Conservation (phyloP, 2,113 vertebrate genomes). For the Prinia subflava region DNA sequence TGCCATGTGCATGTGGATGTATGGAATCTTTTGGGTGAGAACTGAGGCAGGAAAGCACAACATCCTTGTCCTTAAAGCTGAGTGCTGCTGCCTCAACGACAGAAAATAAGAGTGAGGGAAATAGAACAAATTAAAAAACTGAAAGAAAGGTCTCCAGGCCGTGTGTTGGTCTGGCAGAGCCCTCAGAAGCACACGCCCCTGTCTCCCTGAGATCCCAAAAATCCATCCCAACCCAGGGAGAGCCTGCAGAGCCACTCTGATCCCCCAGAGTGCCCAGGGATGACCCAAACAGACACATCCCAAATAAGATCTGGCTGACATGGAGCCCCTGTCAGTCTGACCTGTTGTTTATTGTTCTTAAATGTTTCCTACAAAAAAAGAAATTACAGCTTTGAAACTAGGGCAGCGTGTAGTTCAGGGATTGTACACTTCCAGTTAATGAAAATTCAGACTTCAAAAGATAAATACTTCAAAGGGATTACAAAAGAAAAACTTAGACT, state of each 20-base stretch:
- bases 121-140: neutral
- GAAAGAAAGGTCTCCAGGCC: neutral
- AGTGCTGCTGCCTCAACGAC: neutral
- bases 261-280: neutral
- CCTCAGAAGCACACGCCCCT: neutral
- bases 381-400: slow-evolving; percentile 19
- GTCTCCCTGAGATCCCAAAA: neutral
- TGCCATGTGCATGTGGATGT: fast-evolving
- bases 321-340: neutral
- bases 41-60: neutral
- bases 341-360: neutral
- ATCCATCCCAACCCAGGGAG: neutral
- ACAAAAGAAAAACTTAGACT: slow-evolving; percentile 40
- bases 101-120: neutral
- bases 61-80: neutral
- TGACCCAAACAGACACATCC: neutral
- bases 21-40: neutral
- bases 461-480: slow-evolving; percentile 60
- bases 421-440: slow-evolving; percentile 32
- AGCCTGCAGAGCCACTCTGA: neutral
- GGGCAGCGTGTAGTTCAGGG: neutral
- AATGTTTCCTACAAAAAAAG: neutral
- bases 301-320: neutral
- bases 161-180: neutral
- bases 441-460: slow-evolving; percentile 59